These are phyloP conservation scores for Nemotelus pantherinus DNA, from an alignment of 2,888 invertebrate genomes.

Conservation along the genomic window DNA sequence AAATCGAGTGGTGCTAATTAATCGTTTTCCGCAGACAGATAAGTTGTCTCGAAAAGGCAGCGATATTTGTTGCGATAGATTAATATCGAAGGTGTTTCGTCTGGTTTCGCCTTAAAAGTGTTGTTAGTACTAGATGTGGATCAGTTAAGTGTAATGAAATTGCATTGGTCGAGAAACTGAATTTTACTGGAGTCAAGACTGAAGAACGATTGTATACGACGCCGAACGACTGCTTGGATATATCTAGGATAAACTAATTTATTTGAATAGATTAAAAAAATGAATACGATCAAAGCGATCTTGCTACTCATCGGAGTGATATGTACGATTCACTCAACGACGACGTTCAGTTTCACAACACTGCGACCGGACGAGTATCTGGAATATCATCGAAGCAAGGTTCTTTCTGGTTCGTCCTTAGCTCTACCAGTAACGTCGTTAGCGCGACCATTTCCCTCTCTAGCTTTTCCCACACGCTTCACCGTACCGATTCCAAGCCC, in stretches of 20 bases:
- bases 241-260: too few relatives aligned
- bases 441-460: too few relatives aligned
- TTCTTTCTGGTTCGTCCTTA: neutral
- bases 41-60: slow-evolving; percentile 18
- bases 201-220: too few relatives aligned
- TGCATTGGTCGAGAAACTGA: neutral
- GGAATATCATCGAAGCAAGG: neutral
- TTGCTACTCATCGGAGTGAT: slow-evolving; percentile 14
- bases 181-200: too few relatives aligned
- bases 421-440: too few relatives aligned
- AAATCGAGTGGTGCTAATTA: neutral
- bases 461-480: neutral
- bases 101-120: neutral
- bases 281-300: slow-evolving; percentile 15
- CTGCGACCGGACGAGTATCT: slow-evolving; percentile 3
- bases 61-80: neutral
- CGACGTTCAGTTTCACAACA: slow-evolving; percentile 26
- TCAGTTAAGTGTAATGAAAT: slow-evolving; percentile 19
- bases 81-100: neutral
- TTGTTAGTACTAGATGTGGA: neutral
- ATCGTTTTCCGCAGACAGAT: slow-evolving; percentile 3
- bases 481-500: neutral
- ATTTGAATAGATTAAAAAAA: neutral
- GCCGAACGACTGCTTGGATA: too few relatives aligned
- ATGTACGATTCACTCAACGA: slow-evolving; percentile 2